Percentiles rank a stretch among this genome's conserved stretches.
Evolutionary conservation across 2,888 invertebrate genomes (phyloP).

Genomic region (Acleris emargana): DNA sequence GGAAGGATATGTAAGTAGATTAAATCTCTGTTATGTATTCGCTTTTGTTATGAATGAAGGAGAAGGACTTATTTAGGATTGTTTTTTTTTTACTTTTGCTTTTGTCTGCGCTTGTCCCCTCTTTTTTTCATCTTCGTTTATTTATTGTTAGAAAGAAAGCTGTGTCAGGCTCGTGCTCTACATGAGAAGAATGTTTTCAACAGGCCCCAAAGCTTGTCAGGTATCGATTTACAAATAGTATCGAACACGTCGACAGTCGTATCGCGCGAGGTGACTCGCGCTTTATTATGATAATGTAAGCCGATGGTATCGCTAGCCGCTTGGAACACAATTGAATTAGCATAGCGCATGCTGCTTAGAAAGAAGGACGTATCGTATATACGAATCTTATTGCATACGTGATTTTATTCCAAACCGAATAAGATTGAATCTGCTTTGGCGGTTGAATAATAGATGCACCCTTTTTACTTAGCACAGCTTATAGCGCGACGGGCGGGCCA

Average conservation of each 20-base stretch:
- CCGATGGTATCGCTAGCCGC: slow-evolving; percentile 74
- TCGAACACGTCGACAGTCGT: slow-evolving; percentile 63
- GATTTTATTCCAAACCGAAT: too few species aligned
- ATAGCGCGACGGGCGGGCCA: slow-evolving; percentile 74
- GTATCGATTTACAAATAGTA: slow-evolving; percentile 46
- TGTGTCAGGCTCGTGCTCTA: slow-evolving; percentile 10
- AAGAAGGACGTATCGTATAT: too few species aligned
- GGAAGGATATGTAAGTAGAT: too few species aligned
- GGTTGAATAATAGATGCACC: too few species aligned
- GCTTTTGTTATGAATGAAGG: too few species aligned
- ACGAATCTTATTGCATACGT: too few species aligned
- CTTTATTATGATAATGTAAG: slow-evolving; percentile 81
- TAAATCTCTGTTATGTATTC: too few species aligned
- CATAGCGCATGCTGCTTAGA: slow-evolving; percentile 58
- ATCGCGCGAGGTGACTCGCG: slow-evolving; percentile 72
- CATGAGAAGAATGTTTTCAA: slow-evolving; percentile 22
- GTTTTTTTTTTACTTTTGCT: too few species aligned
- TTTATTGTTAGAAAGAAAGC: neutral
- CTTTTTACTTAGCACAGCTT: too few species aligned
- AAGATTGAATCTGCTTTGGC: too few species aligned
- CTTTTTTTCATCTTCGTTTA: slow-evolving; percentile 4
- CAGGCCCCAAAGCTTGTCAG: slow-evolving; percentile 31
- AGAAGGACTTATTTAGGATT: too few species aligned
- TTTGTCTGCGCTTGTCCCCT: too few species aligned
- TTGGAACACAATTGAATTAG: slow-evolving; percentile 82